Conservation (phyloP, 1,140 invertebrate species). For the Drosophila sucinea region DNA sequence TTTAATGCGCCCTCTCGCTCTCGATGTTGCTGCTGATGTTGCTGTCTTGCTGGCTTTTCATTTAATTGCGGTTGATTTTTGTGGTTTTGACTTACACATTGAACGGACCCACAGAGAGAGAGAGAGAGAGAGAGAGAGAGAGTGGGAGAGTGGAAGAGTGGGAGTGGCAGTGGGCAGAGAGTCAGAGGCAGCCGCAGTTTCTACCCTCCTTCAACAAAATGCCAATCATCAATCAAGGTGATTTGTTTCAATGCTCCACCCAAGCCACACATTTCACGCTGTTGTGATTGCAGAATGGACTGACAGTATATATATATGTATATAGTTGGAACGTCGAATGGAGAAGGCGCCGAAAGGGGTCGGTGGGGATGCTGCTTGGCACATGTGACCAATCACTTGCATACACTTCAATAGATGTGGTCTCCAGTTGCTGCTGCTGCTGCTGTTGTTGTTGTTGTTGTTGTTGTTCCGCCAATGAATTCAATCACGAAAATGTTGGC, state of each 20-base stretch:
- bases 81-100: conserved; percentile 62
- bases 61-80: conserved; percentile 81
- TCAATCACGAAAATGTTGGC: conserved; percentile 77
- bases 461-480: conserved; percentile 70
- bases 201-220: conserved; percentile 60
- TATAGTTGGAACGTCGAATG: conserved; percentile 5
- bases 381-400: conserved; percentile 78
- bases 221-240: conserved; percentile 81
- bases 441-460: conserved; percentile 68
- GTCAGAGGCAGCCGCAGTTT: neutral
- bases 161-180: neutral
- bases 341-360: neutral
- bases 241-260: conserved; percentile 76
- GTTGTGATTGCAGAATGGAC: conserved; percentile 75
- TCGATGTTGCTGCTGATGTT: conserved; percentile 34
- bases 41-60: conserved; percentile 55
- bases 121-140: conserved; percentile 17
- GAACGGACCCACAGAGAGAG: conserved; percentile 9
- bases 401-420: conserved; percentile 74
- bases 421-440: conserved; percentile 24
- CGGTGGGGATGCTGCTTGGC: conserved; percentile 52
- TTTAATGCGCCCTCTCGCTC: conserved; percentile 26
- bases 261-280: conserved; percentile 76
- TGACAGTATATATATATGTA: conserved; percentile 41
- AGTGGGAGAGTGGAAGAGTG: neutral